Base-by-base conservation (phyloP, 2,113 vertebrate genomes). In the Lophius piscatorius region DNA sequence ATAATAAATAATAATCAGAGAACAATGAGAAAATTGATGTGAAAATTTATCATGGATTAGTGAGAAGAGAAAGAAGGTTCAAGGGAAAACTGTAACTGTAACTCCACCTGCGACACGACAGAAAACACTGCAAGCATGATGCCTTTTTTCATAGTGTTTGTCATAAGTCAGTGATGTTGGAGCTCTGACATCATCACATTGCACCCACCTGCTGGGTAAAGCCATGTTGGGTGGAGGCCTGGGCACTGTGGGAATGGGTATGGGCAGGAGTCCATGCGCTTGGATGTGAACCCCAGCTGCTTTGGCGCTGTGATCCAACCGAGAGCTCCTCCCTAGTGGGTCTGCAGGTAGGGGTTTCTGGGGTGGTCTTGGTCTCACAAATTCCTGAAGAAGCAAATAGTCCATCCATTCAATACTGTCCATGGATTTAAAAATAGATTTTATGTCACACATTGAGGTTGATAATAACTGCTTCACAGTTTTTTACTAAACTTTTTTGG, bases 271-370 rank as follows among this genome's bases (percentile, higher is more conserved):
- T 22, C 64, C 63, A 4, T 40, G 39, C 8, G 70, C 60, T 0
- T 52, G 72, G 20, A 71, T 16, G 41, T 63, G 78, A 44, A 60
- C 59, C 34, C 87, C 80, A 3, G 22, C 31, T n/a, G 45, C 31
- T 18, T 68, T 17, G 6, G 33, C 0, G 0, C 74, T 1, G 0
- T 47, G 22, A 28, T 28, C 65, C 8, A 28, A 42, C 12, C 89
- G 92, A 0, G 80, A 21, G 1, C 60, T 76, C 83, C 91, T 91
- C 80, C 56, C 89, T 49, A 94, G 62, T 0, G 95, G 96, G 54
- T 94, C 93, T 1, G 95, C 94, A 6, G 95, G 95, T 2, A 96
- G 87, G 8, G 95, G 95, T 81, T 95, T 98, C 91, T 81, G 93
- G 18, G 95, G 95, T 10, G 95, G 92, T 60, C 80, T 92, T 38